Conservation (phyloP, 2,797 vertebrate genomes). For the Tangara arthus region DNA sequence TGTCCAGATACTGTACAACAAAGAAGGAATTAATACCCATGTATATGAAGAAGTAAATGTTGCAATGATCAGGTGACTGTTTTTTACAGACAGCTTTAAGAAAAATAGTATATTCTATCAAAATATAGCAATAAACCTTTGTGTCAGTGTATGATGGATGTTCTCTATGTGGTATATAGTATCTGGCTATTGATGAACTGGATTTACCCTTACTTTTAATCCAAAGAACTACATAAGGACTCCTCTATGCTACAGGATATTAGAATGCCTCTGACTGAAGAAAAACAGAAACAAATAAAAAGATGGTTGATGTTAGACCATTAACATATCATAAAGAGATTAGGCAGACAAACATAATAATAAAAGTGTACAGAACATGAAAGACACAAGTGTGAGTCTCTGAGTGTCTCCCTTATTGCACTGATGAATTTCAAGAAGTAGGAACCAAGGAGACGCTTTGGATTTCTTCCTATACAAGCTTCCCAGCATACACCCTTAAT, state of each 20-base stretch:
- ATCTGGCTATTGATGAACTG: background rate
- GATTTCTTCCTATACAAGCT: background rate
- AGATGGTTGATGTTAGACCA: background rate
- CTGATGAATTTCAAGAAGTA: background rate
- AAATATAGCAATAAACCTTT: background rate
- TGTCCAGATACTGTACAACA: background rate
- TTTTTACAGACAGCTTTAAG: background rate
- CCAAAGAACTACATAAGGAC: background rate
- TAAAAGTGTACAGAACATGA: background rate
- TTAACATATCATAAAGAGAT: background rate
- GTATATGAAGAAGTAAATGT: background rate
- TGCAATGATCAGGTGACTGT: background rate
- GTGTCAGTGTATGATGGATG: background rate
- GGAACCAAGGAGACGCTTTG: background rate
- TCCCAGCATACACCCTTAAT: background rate
- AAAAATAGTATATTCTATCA: background rate
- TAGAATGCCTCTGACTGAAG: background rate
- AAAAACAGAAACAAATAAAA: background rate
- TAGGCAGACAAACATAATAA: background rate
- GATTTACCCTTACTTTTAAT: background rate
- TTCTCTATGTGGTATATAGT: background rate
- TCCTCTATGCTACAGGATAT: background rate
- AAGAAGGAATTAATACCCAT: background rate
- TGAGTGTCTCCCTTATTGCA: background rate
- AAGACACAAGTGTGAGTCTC: background rate